Conservation (phyloP, 2,113 vertebrate species). For the Genyomyrus donnyi region DNA sequence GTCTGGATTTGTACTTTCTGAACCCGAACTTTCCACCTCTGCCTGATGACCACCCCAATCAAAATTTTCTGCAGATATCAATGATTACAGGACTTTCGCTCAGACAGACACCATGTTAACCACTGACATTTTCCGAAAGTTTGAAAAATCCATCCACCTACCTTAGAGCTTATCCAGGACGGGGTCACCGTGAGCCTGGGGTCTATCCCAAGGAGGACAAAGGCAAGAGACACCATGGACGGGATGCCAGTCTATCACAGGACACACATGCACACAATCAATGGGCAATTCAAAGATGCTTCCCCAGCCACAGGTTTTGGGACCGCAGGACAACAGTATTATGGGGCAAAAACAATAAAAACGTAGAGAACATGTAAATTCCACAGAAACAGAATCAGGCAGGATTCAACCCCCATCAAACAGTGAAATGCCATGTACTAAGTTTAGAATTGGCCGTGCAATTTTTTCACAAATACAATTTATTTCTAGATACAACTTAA, state of each 20-base stretch:
- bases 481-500: neutral
- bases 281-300: neutral
- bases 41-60: neutral
- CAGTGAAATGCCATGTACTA: neutral
- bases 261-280: neutral
- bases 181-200: neutral
- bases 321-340: neutral
- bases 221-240: neutral
- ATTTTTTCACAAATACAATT: neutral
- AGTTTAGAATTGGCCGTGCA: neutral
- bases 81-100: neutral
- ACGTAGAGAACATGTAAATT: neutral
- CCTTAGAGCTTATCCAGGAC: neutral
- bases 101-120: neutral
- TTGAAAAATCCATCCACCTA: neutral
- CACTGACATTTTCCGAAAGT: neutral
- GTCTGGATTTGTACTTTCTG: too few species aligned
- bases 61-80: neutral
- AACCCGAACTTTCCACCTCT: too few species aligned
- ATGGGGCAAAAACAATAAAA: neutral
- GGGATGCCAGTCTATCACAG: neutral
- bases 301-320: neutral
- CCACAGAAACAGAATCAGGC: neutral
- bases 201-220: neutral
- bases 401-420: neutral